Conservation (phyloP, 53 echinoderm and acorn worm genomes). For the Zoroaster sp. region DNA sequence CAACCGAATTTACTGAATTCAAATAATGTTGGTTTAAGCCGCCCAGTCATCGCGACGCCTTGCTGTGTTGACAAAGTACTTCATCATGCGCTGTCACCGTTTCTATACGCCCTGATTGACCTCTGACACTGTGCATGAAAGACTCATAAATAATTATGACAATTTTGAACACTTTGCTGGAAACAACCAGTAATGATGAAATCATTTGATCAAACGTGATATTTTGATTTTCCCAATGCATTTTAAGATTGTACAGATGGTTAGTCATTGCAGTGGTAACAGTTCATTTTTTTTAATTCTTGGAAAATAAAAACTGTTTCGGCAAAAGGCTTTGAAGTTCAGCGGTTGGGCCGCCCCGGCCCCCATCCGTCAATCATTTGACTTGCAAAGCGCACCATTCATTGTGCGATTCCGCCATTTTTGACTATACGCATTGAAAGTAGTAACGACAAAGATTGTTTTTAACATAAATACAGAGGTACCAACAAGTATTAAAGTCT, state of each 20-base stretch:
- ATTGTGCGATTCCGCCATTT: not conserved
- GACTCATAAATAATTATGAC: constrained; percentile 29
- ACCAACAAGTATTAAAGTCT: too few relatives aligned
- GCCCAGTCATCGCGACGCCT: not conserved
- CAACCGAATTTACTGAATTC: not conserved
- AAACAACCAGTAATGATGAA: not conserved
- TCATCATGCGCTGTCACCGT: not conserved
- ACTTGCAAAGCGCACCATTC: constrained; percentile 11
- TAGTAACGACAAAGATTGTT: too few relatives aligned
- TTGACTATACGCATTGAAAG: constrained; percentile 34
- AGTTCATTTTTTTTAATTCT: not conserved
- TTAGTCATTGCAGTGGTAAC: not conserved
- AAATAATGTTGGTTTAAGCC: not conserved
- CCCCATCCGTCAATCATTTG: constrained; percentile 32
- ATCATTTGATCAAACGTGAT: not conserved
- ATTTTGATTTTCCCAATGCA: not conserved
- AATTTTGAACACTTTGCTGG: not conserved
- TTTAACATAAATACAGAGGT: too few relatives aligned
- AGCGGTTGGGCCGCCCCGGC: constrained; percentile 1
- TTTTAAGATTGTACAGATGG: not conserved
- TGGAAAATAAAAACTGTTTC: constrained; percentile 24
- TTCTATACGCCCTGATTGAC: constrained; percentile 31
- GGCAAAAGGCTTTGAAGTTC: constrained; percentile 34
- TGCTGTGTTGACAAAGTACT: not conserved
- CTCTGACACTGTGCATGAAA: constrained; percentile 28